A percentile compares a stretch with the other conserved stretches of the same genome.
These are phyloP conservation scores for Invenusta paracnida DNA, from an alignment of 2,888 invertebrate species.

Conservation along the genomic window DNA sequence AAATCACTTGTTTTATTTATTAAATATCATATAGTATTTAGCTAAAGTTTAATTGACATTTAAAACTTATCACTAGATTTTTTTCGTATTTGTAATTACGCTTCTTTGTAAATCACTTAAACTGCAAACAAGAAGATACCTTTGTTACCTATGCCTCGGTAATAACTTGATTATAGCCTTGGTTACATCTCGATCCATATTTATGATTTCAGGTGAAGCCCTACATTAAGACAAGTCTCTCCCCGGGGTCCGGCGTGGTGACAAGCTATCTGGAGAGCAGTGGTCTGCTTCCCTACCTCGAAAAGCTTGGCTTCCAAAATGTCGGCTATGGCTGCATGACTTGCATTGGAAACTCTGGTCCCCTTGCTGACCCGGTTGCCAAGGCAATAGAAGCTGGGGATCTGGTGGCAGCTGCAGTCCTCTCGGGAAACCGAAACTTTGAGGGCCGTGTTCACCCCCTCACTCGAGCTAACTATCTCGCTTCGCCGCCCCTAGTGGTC, in stretches of 20 bases:
- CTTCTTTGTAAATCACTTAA: too few relatives aligned
- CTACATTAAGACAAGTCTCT: slow-evolving; percentile 91
- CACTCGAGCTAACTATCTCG: slow-evolving; percentile 91
- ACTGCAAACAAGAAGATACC: too few relatives aligned
- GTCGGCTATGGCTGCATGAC: slow-evolving; percentile 99
- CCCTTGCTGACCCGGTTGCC: slow-evolving; percentile 70
- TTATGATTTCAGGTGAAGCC: slow-evolving; percentile 75
- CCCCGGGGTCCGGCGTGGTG: slow-evolving; percentile 90
- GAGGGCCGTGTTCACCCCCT: slow-evolving; percentile 95
- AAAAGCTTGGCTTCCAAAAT: slow-evolving; percentile 73
- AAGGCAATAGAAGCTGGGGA: slow-evolving; percentile 35
- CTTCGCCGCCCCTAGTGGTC: slow-evolving; percentile 90
- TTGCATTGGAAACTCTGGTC: slow-evolving; percentile 95
- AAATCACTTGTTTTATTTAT: too few relatives aligned
- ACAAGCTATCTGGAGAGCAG: slow-evolving; percentile 83
- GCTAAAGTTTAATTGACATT: too few relatives aligned
- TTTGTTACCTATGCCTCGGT: too few relatives aligned
- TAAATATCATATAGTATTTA: too few relatives aligned
- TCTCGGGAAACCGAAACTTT: slow-evolving; percentile 95
- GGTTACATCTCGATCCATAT: too few relatives aligned
- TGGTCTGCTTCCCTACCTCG: slow-evolving; percentile 80
- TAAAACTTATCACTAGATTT: too few relatives aligned
- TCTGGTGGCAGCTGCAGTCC: slow-evolving; percentile 63
- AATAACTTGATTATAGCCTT: too few relatives aligned
- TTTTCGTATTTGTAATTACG: too few relatives aligned